phyloP scores from a whole-genome alignment of 2,113 vertebrate species.

The Caloenas nicobarica region DNA sequence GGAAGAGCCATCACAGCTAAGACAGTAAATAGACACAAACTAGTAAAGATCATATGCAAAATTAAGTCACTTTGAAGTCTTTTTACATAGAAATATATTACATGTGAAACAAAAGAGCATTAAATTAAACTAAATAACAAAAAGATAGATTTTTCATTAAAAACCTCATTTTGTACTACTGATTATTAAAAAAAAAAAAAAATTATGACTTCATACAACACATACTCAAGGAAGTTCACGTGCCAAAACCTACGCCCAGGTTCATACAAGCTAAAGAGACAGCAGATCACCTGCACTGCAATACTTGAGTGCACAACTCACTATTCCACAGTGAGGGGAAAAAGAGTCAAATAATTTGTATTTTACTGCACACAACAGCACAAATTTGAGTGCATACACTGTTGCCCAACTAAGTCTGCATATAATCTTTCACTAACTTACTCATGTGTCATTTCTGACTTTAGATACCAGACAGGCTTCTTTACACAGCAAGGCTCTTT shows the following conservation, averaged over 20 bases:
- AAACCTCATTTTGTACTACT: background rate
- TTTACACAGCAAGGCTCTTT: background rate
- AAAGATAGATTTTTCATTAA: background rate
- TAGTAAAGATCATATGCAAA: background rate
- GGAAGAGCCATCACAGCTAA: background rate
- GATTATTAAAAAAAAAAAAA: background rate
- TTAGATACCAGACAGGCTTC: background rate
- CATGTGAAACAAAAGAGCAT: background rate
- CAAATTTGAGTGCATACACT: background rate
- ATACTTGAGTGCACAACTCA: background rate
- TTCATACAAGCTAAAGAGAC: background rate
- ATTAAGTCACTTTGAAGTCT: background rate
- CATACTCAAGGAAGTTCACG: background rate
- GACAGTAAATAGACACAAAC: background rate
- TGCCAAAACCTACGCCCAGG: background rate
- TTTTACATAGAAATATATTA: background rate
- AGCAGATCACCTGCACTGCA: background rate
- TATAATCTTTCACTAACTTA: background rate
- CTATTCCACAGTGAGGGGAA: rapidly evolving
- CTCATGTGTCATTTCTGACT: background rate
- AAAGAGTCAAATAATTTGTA: background rate
- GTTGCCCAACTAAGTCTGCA: background rate
- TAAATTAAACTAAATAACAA: background rate
- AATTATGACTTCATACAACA: background rate
- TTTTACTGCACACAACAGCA: background rate